A percentile compares a stretch with the other conserved stretches of the same genome.
Conservation (phyloP, 1,140 invertebrate genomes). For the Hycleus cichorii region DNA sequence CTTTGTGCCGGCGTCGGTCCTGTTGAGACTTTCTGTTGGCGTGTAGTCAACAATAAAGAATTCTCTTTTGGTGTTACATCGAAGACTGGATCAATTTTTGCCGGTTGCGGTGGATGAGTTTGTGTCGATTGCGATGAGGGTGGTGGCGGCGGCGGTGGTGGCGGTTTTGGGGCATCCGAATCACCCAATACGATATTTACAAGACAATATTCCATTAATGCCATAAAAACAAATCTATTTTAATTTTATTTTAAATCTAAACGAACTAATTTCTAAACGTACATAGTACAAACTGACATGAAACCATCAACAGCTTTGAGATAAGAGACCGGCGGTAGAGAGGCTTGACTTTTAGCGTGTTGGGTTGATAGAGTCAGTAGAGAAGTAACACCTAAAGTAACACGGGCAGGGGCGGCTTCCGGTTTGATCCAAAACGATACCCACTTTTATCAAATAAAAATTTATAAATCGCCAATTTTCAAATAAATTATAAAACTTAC, state of each 20-base stretch:
- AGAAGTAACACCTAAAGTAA: constrained; percentile 85
- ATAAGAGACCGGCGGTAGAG: constrained; percentile 82
- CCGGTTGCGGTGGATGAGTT: constrained; percentile 42
- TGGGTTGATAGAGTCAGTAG: constrained; percentile 85
- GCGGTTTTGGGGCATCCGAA: constrained; percentile 51
- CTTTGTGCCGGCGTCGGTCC: constrained; percentile 50
- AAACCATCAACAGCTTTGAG: constrained; percentile 85
- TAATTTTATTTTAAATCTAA: too few relatives aligned
- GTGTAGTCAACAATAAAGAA: constrained; percentile 18
- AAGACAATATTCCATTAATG: constrained; percentile 87
- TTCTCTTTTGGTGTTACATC: constrained; percentile 43
- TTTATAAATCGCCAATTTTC: not conserved
- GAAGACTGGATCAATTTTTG: constrained; percentile 50
- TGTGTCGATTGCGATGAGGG: constrained; percentile 43
- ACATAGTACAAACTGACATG: constrained; percentile 85
- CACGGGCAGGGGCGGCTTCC: constrained; percentile 78
- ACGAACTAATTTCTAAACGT: constrained; percentile 34
- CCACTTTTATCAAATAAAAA: constrained; percentile 52
- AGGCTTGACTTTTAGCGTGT: constrained; percentile 83
- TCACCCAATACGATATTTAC: constrained; percentile 84
- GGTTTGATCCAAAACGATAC: constrained; percentile 92
- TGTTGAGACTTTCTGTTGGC: constrained; percentile 13
- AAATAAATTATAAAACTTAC: constrained; percentile 46
- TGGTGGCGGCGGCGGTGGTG: constrained; percentile 38
- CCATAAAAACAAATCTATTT: constrained; percentile 79